Percentiles rank a stretch among this genome's conserved stretches.
phyloP scores from a whole-genome alignment of 2,888 invertebrate genomes.

The Steromphala cineraria region DNA sequence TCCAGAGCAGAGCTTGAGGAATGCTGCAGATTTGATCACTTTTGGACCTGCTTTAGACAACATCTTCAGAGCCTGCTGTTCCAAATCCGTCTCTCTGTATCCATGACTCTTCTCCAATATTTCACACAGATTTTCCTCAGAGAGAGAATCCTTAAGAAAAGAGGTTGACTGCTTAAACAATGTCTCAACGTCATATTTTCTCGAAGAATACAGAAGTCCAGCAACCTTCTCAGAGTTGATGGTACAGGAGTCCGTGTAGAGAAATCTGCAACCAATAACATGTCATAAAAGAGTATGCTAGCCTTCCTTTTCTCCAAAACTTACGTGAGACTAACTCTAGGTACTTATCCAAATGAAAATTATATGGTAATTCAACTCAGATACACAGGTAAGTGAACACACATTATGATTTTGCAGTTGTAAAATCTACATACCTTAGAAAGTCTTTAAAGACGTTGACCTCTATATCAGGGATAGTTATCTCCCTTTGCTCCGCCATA shows the following conservation, averaged over 20 bases:
- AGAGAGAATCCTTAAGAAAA: neutral
- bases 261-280: neutral
- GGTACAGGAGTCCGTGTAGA: neutral
- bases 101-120: neutral
- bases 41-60: neutral
- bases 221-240: neutral
- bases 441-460: no score
- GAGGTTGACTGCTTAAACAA: neutral
- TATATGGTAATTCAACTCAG: no score
- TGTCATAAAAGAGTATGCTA: no score
- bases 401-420: no score
- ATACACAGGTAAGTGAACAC: no score
- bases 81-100: neutral
- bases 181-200: neutral
- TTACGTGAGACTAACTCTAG: no score
- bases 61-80: neutral
- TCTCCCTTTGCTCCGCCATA: neutral
- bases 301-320: no score
- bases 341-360: no score
- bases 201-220: neutral
- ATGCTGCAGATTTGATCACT: neutral
- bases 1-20: neutral
- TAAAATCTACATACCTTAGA: no score
- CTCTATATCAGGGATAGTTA: no score
- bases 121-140: neutral